Evolutionary conservation across 2,888 invertebrate genomes (phyloP), one percentile per base, ranked within the genome.

Genomic region (Drosophila helvetica): DNA sequence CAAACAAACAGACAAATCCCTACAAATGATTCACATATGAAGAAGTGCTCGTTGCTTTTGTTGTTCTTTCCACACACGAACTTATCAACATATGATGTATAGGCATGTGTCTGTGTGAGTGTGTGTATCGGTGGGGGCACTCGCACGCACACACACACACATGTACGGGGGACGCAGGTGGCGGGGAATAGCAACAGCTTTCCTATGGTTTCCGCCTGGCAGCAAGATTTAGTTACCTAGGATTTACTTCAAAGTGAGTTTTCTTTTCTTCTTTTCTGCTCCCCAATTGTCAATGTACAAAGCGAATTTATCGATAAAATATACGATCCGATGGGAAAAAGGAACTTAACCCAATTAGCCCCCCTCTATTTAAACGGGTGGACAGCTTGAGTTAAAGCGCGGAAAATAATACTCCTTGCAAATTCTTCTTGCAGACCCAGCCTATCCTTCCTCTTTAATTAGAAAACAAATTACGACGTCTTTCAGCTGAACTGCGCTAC

Each of bases 21-120:
- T 73, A 72, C 73, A 73, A 74, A 66, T 86, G 87, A 82, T 84
- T 82, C 82, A 82, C 73, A 71, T 56, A 65, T 65, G 38, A 48
- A 43, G 60, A 56, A 56, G 56, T 57, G 30, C 45, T 30, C 61
- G 47, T 68, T 68, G 46, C 66, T 70, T 51, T 72, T 72, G 71
- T 72, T 72, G 52, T 56, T 63, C 43, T 38, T 58, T 47, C 18
- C 18, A 25, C 51, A 33, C 52, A 33, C 54, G 52, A 64, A 72
- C 51, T 72, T 73, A 73, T 73, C 72, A 73, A 74, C 72, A 73
- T 71, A 71, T 71, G 71, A 73, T 58, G 54, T 19, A 48, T 65
- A 42, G 51, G 51, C 46, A 33, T 43, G 53, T 18, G 38, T 33
- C 47, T 50, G 50, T 15, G 51, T 60, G 51, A 22, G 61, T 42